phyloP scores from a whole-genome alignment of 2,888 invertebrate species.

The Habrosyne pyritoides region DNA sequence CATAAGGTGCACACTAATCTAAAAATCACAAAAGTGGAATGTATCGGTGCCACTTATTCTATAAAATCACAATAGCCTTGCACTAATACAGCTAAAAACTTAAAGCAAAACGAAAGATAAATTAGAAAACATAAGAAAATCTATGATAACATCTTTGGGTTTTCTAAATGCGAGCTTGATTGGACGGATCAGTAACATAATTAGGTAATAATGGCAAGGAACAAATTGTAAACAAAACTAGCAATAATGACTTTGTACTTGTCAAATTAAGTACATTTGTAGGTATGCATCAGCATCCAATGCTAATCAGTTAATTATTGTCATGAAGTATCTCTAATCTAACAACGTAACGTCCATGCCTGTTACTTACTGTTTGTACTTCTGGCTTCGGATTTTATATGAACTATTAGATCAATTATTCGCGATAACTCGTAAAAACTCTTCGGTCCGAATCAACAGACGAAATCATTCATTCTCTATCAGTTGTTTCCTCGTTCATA shows the following conservation, averaged over 20 bases:
- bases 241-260: slow-evolving; percentile 28
- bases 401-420: slow-evolving; percentile 19
- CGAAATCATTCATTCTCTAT: slow-evolving; percentile 36
- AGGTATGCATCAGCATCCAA: slow-evolving; percentile 33
- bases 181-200: slow-evolving; percentile 30
- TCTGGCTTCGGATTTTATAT: slow-evolving; percentile 10
- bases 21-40: slow-evolving; percentile 80
- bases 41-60: slow-evolving; percentile 71
- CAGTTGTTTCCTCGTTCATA: slow-evolving; percentile 53
- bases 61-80: slow-evolving; percentile 76
- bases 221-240: slow-evolving; percentile 7
- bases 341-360: slow-evolving; percentile 12
- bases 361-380: slow-evolving; percentile 27
- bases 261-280: slow-evolving; percentile 21
- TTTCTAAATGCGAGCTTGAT: slow-evolving; percentile 57
- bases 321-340: neutral
- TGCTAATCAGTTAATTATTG: slow-evolving; percentile 24
- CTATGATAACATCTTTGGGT: slow-evolving; percentile 65
- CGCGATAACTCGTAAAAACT: slow-evolving; percentile 28
- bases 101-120: slow-evolving; percentile 46
- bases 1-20: slow-evolving; percentile 56
- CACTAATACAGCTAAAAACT: slow-evolving; percentile 43
- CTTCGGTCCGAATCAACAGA: slow-evolving; percentile 37
- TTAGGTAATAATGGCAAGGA: slow-evolving; percentile 10
- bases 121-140: slow-evolving; percentile 45